These are phyloP conservation scores for Idris sp. DNA, from an alignment of 1,140 invertebrate species.

Conservation along the genomic window DNA sequence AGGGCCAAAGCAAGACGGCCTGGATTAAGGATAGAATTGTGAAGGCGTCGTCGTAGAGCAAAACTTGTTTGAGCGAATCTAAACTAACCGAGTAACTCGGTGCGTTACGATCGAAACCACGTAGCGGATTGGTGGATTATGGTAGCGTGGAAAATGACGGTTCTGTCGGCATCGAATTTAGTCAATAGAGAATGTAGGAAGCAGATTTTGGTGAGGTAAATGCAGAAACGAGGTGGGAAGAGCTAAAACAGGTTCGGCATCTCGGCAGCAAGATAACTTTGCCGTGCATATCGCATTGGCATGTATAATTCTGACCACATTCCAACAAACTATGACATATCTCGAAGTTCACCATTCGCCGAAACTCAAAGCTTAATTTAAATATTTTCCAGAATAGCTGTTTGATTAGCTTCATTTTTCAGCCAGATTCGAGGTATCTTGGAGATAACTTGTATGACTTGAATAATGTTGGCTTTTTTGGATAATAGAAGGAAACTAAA, in stretches of 20 bases:
- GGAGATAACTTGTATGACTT: too few relatives aligned
- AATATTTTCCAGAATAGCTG: constrained; percentile 16
- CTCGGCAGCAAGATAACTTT: constrained; percentile 53
- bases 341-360: constrained; percentile 18
- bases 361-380: not conserved
- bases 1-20: constrained; percentile 40
- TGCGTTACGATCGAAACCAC: constrained; percentile 64
- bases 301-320: constrained; percentile 73
- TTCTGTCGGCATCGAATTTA: constrained; percentile 39
- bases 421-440: not conserved
- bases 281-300: constrained; percentile 61
- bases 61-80: constrained; percentile 74
- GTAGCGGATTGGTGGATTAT: constrained; percentile 62
- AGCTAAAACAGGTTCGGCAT: constrained; percentile 38
- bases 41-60: constrained; percentile 67
- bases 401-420: constrained; percentile 12
- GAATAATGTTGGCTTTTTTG: too few relatives aligned
- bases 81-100: constrained; percentile 75
- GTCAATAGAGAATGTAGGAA: constrained; percentile 42
- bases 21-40: constrained; percentile 53
- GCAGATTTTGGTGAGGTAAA: constrained; percentile 31
- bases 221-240: constrained; percentile 49
- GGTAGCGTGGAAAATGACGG: constrained; percentile 61
- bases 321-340: constrained; percentile 66
- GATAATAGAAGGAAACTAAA: too few relatives aligned